phyloP scores from a whole-genome alignment of 2,888 invertebrate genomes.

The Hoplodrina ambigua region DNA sequence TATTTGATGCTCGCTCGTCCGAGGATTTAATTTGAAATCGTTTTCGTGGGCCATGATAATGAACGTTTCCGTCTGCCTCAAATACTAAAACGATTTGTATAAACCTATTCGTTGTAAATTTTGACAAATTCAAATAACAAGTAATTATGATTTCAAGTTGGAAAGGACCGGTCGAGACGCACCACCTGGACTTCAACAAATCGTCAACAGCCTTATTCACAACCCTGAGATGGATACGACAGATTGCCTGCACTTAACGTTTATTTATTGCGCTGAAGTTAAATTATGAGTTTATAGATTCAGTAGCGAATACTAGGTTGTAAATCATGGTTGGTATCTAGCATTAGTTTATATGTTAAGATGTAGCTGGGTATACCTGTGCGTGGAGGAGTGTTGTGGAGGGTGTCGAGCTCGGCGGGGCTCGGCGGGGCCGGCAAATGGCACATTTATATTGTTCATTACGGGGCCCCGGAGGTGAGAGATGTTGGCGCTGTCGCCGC shows the following conservation, averaged over 20 bases:
- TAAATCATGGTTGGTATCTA: slow-evolving; percentile 60
- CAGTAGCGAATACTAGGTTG: slow-evolving; percentile 63
- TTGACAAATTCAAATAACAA: slow-evolving; percentile 33
- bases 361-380: slow-evolving; percentile 35
- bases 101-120: slow-evolving; percentile 22
- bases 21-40: slow-evolving; percentile 68
- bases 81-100: slow-evolving; percentile 17
- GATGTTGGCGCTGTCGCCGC: slow-evolving; percentile 86
- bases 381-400: slow-evolving; percentile 51
- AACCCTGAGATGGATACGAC: slow-evolving; percentile 62
- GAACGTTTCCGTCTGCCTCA: slow-evolving; percentile 47
- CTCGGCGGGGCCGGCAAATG: slow-evolving; percentile 73
- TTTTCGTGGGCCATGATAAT: slow-evolving; percentile 62
- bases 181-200: slow-evolving; percentile 56
- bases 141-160: slow-evolving; percentile 25
- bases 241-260: slow-evolving; percentile 64
- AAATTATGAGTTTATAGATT: slow-evolving; percentile 67
- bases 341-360: slow-evolving; percentile 33
- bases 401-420: slow-evolving; percentile 43
- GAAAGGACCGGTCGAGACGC: slow-evolving; percentile 29
- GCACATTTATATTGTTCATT: slow-evolving; percentile 89
- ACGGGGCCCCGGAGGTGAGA: slow-evolving; percentile 86
- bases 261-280: slow-evolving; percentile 63
- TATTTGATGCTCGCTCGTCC: slow-evolving; percentile 67
- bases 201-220: slow-evolving; percentile 62